Evolutionary conservation across 2,888 invertebrate species (phyloP).

Genomic region (Phasia obesa): DNA sequence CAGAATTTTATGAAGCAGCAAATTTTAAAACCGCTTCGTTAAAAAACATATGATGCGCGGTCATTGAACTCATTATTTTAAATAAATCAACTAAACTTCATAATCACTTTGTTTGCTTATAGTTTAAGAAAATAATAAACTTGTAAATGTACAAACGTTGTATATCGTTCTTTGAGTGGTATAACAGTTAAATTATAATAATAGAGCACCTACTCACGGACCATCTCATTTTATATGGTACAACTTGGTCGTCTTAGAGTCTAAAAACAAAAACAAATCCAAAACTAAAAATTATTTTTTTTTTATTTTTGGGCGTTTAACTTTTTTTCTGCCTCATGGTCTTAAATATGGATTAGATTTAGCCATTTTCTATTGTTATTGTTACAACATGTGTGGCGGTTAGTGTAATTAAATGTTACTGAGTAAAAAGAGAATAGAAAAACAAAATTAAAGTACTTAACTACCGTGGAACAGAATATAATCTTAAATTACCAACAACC

Average conservation of each 20-base stretch:
- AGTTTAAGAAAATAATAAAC: neutral
- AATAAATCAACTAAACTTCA: neutral
- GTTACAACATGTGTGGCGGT: conserved; percentile 12
- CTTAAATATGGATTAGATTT: neutral
- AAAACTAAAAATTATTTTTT: conserved; percentile 23
- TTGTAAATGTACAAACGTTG: neutral
- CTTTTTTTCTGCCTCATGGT: conserved; percentile 39
- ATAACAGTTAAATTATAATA: conserved; percentile 54
- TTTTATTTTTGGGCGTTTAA: conserved; percentile 52
- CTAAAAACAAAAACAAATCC: neutral
- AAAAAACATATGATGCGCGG: neutral
- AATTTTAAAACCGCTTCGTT: too few relatives aligned
- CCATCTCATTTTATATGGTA: conserved; percentile 39
- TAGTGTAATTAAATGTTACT: conserved; percentile 27
- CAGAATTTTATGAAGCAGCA: too few relatives aligned
- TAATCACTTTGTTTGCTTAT: neutral
- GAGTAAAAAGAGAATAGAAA: neutral
- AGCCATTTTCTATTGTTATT: neutral
- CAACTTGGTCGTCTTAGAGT: conserved; percentile 21
- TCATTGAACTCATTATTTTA: conserved; percentile 33
- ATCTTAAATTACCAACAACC: neutral
- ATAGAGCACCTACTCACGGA: conserved; percentile 58
- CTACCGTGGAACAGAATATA: neutral
- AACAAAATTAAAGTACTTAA: neutral
- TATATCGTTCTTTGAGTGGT: neutral